phyloP scores from a whole-genome alignment of 1,140 invertebrate genomes.

The Scaptomyza graminum region DNA sequence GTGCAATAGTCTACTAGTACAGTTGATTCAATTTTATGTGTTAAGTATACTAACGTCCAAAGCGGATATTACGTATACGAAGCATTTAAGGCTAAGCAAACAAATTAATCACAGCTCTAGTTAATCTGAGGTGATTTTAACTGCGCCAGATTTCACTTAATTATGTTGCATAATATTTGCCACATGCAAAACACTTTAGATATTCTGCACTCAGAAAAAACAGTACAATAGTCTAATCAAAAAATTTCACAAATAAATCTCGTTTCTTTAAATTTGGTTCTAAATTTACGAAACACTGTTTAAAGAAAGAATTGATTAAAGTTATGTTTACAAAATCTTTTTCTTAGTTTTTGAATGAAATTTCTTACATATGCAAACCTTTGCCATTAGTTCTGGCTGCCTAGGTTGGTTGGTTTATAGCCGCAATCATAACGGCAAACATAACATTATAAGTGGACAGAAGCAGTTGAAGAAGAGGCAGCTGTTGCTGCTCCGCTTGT shows the following conservation, averaged over 20 bases:
- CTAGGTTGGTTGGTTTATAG: constrained; percentile 20
- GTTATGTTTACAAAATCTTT: no score
- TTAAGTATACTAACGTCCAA: neutral
- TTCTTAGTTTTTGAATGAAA: neutral
- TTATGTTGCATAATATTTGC: constrained; percentile 26
- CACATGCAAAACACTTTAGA: neutral
- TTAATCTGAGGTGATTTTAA: constrained; percentile 19
- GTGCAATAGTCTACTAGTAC: constrained; percentile 8
- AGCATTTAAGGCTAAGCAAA: neutral
- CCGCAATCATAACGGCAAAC: constrained; percentile 18
- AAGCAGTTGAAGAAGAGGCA: neutral
- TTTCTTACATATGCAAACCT: neutral
- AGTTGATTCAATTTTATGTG: constrained; percentile 23
- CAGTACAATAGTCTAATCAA: no score
- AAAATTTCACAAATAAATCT: neutral
- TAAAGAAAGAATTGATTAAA: no score
- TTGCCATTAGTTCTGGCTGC: constrained; percentile 13
- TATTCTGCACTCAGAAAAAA: neutral
- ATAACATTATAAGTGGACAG: constrained; percentile 20
- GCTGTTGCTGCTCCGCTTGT: constrained; percentile 21
- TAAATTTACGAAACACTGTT: no score
- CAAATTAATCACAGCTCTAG: constrained; percentile 27
- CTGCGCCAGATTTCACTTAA: constrained; percentile 34
- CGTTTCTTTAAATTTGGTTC: neutral
- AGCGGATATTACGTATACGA: constrained; percentile 30